Evolutionary conservation across 2,113 vertebrate genomes (phyloP).

Genomic region (Pseudorasbora parva): DNA sequence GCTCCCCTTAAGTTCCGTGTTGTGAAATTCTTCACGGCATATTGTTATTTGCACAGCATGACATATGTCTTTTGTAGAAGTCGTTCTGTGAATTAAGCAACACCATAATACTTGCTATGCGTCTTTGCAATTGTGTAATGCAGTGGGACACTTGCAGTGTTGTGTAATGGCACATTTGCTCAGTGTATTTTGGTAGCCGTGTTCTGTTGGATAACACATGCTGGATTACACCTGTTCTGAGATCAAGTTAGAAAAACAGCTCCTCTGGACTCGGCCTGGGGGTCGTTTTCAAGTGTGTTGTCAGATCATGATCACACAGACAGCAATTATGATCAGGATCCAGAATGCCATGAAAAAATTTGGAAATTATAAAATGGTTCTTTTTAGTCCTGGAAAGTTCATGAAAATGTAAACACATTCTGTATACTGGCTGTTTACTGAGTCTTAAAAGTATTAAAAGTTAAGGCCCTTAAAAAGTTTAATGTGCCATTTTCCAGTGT

Average conservation of each 20-base stretch:
- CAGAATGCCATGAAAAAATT: background rate
- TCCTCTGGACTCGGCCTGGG: background rate
- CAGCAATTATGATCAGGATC: background rate
- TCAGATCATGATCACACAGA: background rate
- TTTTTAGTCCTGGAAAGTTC: background rate
- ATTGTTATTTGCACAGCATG: constrained; percentile 25
- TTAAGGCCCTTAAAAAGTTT: background rate
- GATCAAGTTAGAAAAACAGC: background rate
- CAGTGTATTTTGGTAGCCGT: constrained; percentile 6
- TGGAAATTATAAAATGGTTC: background rate
- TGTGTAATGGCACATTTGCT: constrained; percentile 55
- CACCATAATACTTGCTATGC: constrained; percentile 39
- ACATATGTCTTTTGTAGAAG: constrained; percentile 48
- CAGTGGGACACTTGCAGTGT: background rate
- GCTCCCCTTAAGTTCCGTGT: background rate
- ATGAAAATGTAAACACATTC: background rate
- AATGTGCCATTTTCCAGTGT: background rate
- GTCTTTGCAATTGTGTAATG: constrained; percentile 57
- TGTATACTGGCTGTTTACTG: background rate
- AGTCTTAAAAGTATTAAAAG: background rate
- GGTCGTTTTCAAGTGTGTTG: background rate
- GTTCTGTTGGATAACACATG: constrained; percentile 28
- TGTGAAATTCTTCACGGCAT: background rate
- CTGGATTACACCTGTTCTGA: constrained; percentile 36
- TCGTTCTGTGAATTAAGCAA: constrained; percentile 64